A percentile compares a stretch with the other conserved stretches of the same genome.
Conservation (phyloP, 2,888 invertebrate genomes). For the Calameuta filiformis region DNA sequence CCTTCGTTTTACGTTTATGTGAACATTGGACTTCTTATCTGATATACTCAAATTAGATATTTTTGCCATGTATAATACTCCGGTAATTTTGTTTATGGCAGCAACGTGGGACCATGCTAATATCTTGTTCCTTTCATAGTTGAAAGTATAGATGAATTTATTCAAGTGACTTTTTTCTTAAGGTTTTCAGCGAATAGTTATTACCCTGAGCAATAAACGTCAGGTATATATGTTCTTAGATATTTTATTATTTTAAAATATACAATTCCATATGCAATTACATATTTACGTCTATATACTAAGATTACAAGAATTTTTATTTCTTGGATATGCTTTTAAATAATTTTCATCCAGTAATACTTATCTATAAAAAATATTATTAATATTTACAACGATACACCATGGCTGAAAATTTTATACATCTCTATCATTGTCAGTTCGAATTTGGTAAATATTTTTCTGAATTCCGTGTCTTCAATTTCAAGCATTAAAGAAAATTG, state of each 20-base stretch:
- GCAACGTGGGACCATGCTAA: neutral
- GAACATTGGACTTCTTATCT: neutral
- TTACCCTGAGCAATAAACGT: neutral
- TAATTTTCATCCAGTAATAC: neutral
- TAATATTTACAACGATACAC: neutral
- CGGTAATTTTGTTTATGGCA: neutral
- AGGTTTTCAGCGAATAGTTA: neutral
- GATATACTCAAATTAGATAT: neutral
- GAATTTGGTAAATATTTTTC: neutral
- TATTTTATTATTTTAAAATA: slow-evolving; percentile 20
- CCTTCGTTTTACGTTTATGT: neutral
- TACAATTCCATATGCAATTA: slow-evolving; percentile 8
- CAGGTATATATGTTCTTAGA: neutral
- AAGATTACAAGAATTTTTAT: slow-evolving; percentile 1
- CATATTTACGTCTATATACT: neutral
- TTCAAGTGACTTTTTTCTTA: neutral
- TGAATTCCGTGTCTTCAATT: neutral
- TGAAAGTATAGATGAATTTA: neutral
- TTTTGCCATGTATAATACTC: neutral
- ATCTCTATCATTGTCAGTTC: neutral
- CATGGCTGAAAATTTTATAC: neutral
- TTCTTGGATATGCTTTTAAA: neutral
- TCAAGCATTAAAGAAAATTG: no score
- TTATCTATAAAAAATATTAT: neutral
- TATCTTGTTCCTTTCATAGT: neutral